These are phyloP conservation scores for Aphelenchoides besseyi DNA, from an alignment of 1,140 invertebrate species.

Conservation along the genomic window DNA sequence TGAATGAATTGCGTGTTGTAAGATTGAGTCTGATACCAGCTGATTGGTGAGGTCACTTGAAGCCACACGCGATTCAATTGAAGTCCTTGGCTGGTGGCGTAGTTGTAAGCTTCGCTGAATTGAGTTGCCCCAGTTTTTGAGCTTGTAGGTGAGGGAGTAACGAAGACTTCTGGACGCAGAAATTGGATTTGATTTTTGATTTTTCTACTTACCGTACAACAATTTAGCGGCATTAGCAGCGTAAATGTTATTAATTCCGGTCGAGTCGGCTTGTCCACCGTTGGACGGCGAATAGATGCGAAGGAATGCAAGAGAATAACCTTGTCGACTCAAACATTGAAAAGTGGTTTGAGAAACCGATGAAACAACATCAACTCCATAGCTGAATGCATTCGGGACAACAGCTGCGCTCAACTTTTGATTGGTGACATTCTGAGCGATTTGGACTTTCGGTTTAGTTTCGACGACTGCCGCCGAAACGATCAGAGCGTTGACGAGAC, in stretches of 20 bases:
- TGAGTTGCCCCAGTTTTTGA: not conserved
- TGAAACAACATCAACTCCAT: not conserved
- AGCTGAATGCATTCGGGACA: not conserved
- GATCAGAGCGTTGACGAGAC: no score
- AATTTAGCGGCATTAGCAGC: not conserved
- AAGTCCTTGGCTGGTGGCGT: not conserved
- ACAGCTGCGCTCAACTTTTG: no score
- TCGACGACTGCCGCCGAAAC: no score
- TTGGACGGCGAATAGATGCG: not conserved
- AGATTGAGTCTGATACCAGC: not conserved
- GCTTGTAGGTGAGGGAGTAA: not conserved
- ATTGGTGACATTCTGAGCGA: no score
- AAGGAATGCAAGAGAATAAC: not conserved
- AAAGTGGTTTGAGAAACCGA: constrained; percentile 4
- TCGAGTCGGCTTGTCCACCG: not conserved
- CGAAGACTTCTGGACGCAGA: not conserved
- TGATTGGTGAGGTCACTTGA: not conserved
- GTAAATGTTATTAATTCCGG: constrained; percentile 5
- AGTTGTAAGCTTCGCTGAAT: constrained; percentile 7
- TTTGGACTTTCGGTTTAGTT: no score
- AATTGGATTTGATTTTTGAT: not conserved
- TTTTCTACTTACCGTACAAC: not conserved
- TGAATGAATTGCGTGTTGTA: not conserved
- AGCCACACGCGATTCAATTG: not conserved
- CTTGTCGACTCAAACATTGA: not conserved